Base-by-base conservation (phyloP, 2,888 invertebrate genomes). In the Anoplius nigerrimus region DNA sequence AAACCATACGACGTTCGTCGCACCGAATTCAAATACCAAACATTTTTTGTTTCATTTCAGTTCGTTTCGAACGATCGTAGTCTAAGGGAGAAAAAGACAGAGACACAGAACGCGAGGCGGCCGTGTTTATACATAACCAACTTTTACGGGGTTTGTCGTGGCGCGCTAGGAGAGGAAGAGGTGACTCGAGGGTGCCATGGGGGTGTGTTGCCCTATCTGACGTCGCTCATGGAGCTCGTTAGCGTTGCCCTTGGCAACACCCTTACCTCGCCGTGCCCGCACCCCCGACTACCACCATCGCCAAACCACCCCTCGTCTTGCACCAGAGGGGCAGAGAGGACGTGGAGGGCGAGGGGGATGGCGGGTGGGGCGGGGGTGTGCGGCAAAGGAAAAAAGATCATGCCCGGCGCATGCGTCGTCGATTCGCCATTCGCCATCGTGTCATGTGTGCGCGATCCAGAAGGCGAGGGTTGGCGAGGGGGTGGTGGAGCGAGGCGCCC, bases 221-320 rank as follows among this genome's bases (percentile, higher is more conserved):
- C 87, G 86, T 87, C 86, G 87, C 86, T 87, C 87, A 87, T 87
- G 86, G 86, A 87, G 87, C 87, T 87, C 87, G 87, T 87, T 87
- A 87, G 87, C 86, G 87, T 87, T 87, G 86, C 87, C 87, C 83
- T 64, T 87, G 80, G 87, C 87, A 87, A 87, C 87, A 82, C 87
- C 87, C 87, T 84, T 82, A 81, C 80, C 74, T 79, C 76, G 69
- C 58, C 74, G 79, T 74, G 75, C 82, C 80, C 69, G 71, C 75
- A 74, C 76, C 77, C 77, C 76, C 42, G 42, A 21, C 56, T 67
- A 76, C 80, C 76, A 62, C 74, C 79, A 76, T 64, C 61, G 65
- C 60, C 64, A 72, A 67, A 71, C 80, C 81, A 78, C 68, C 78
- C 78, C 75, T 75, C 80, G 80, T 82, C 83, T 82, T 83, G 73